Conservation (phyloP, 23 tunicate genomes). For the Trididemnum nubilum region DNA sequence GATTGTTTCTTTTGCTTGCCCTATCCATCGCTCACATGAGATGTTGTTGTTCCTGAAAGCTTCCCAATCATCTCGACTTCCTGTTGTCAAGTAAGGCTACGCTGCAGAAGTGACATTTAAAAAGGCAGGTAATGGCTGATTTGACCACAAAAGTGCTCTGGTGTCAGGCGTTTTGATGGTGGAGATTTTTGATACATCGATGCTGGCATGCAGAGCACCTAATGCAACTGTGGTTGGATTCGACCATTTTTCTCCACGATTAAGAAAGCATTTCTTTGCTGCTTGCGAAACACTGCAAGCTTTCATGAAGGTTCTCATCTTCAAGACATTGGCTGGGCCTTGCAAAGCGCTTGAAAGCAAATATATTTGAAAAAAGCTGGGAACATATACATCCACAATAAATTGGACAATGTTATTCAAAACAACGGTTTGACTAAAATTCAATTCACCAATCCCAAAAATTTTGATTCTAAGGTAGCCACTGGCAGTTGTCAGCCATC, state of each 20-base stretch:
- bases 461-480: conserved; percentile 17
- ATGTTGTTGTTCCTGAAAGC: background rate
- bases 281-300: no score
- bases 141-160: background rate
- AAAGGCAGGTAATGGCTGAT: background rate
- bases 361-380: conserved; percentile 7
- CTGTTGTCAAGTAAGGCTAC: background rate
- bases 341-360: conserved; percentile 1
- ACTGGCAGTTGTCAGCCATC: background rate
- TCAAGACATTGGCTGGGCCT: no score
- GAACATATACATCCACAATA: conserved; percentile 16
- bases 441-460: conserved; percentile 8
- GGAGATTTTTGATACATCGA: no score
- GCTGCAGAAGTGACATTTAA: background rate
- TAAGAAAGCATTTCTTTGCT: no score
- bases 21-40: background rate
- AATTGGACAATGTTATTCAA: background rate
- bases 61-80: background rate
- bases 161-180: background rate
- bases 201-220: no score
- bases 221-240: no score
- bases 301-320: no score
- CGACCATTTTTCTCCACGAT: no score
- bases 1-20: background rate
- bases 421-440: background rate